Percentiles rank a stretch among this genome's conserved stretches.
These are phyloP conservation scores for Urechis unicinctus DNA, from an alignment of 2,888 invertebrate genomes.

Conservation along the genomic window DNA sequence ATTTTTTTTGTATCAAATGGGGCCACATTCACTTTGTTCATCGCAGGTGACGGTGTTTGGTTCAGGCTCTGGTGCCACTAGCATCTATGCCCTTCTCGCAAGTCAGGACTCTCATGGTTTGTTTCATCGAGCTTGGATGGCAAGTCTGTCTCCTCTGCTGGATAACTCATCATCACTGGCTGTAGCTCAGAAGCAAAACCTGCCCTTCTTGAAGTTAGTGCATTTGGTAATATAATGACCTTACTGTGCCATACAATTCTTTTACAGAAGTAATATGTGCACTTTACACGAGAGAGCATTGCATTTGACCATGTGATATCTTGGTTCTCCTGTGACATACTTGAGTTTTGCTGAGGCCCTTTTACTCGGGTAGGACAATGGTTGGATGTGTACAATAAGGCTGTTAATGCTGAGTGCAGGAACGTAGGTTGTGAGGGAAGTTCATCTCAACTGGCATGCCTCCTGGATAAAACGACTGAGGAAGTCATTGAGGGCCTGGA, in stretches of 20 bases:
- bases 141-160: conserved; percentile 33
- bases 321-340: no score
- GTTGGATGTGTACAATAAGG: no score
- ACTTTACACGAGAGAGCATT: background rate
- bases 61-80: conserved; percentile 77
- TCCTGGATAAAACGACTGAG: conserved; percentile 16
- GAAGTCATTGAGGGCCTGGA: conserved; percentile 21
- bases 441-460: conserved; percentile 16
- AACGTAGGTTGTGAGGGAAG: background rate
- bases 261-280: no score
- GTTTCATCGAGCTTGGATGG: conserved; percentile 58
- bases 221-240: background rate
- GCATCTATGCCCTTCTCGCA: conserved; percentile 69
- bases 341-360: no score
- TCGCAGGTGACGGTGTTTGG: conserved; percentile 72
- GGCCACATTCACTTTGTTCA: background rate
- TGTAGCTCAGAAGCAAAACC: conserved; percentile 30
- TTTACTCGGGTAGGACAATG: no score
- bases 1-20: background rate
- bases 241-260: background rate
- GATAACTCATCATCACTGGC: conserved; percentile 22
- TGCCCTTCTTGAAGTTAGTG: conserved; percentile 24
- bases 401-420: background rate
- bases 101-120: conserved; percentile 58
- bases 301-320: no score